These are phyloP conservation scores for Amniataba percoides DNA, from an alignment of 2,797 vertebrate species.

Conservation along the genomic window DNA sequence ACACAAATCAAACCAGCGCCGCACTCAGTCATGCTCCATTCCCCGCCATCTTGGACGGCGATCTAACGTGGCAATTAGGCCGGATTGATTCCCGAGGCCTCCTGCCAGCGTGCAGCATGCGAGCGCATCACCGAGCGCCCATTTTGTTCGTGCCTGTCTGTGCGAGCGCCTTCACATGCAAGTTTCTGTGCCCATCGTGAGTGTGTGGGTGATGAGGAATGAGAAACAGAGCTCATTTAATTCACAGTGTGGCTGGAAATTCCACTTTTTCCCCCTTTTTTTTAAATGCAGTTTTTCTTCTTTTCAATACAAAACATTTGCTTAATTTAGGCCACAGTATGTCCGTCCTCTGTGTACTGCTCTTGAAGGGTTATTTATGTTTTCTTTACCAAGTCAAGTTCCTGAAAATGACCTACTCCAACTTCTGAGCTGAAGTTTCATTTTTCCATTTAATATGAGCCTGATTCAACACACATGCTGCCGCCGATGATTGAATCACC, in stretches of 20 bases:
- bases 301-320: conserved; percentile 48
- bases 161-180: conserved; percentile 22
- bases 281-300: conserved; percentile 13
- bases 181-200: conserved; percentile 6
- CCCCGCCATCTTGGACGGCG: conserved; percentile 55
- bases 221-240: conserved; percentile 60
- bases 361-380: conserved; percentile 64
- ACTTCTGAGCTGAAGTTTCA: conserved; percentile 51
- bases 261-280: conserved; percentile 31
- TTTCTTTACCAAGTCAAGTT: conserved; percentile 62
- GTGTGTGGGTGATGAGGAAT: conserved; percentile 42
- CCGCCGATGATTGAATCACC: conserved; percentile 53
- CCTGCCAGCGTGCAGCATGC: conserved; percentile 29
- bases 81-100: conserved; percentile 37
- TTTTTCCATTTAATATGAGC: conserved; percentile 60
- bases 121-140: conserved; percentile 2
- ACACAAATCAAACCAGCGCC: conserved; percentile 59
- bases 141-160: not conserved
- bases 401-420: conserved; percentile 68
- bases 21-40: conserved; percentile 53
- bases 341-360: conserved; percentile 15
- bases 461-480: conserved; percentile 74
- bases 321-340: conserved; percentile 39
- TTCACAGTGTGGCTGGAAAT: conserved; percentile 47
- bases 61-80: conserved; percentile 53